phyloP scores from a whole-genome alignment of 1,140 invertebrate species.

The Colletes gigas region DNA sequence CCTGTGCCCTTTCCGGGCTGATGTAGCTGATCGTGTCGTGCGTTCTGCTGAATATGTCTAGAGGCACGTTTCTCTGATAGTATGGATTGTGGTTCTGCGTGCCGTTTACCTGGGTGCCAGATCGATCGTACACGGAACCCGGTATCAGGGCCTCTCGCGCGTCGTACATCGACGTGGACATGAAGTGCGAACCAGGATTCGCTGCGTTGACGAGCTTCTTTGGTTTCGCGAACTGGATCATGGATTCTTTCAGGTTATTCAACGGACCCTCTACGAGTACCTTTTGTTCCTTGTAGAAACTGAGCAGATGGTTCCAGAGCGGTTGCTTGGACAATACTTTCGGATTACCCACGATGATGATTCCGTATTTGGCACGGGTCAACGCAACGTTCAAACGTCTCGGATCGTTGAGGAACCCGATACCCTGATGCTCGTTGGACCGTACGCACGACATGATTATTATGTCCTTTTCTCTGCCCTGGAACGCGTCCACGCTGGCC shows the following conservation, averaged over 20 bases:
- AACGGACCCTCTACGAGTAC: conserved; percentile 98
- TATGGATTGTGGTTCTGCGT: conserved; percentile 78
- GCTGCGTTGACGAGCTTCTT: conserved; percentile 96
- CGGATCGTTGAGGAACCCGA: conserved; percentile 98
- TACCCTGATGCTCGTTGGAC: conserved; percentile 95
- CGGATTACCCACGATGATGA: conserved; percentile 99
- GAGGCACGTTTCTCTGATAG: conserved; percentile 79
- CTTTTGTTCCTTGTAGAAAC: conserved; percentile 98
- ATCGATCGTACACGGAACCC: conserved; percentile 90
- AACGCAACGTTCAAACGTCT: conserved; percentile 98
- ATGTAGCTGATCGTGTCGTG: conserved; percentile 97
- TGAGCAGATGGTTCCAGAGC: conserved; percentile 98
- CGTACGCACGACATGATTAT: conserved; percentile 99
- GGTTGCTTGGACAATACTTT: conserved; percentile 99
- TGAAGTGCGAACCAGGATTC: conserved; percentile 98
- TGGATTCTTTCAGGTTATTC: conserved; percentile 97
- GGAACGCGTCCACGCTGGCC: conserved; percentile 99
- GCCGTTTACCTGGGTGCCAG: conserved; percentile 81
- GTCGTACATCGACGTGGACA: conserved; percentile 97
- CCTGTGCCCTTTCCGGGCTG: conserved; percentile 91
- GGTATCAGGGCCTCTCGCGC: conserved; percentile 94
- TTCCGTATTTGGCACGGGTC: conserved; percentile 98
- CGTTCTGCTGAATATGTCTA: conserved; percentile 85
- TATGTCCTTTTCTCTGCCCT: conserved; percentile 98
- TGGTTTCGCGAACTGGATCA: conserved; percentile 98